Evolutionary conservation across 2,888 invertebrate genomes (phyloP).

Genomic region (Baccha elongata): DNA sequence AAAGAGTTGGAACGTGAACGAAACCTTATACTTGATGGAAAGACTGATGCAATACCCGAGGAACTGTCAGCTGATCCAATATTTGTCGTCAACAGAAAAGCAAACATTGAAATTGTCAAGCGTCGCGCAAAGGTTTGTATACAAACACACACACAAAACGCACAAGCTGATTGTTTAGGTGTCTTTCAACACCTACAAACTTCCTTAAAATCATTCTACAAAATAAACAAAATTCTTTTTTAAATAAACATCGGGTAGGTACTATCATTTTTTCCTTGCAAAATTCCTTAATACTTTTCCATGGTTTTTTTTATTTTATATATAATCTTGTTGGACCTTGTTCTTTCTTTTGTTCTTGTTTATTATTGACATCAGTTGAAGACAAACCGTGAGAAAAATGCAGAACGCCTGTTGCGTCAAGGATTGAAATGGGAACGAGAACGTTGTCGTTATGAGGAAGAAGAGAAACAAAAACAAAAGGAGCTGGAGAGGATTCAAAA

Average conservation of each 20-base stretch:
- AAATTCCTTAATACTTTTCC: constrained; percentile 21
- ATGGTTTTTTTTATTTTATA: not conserved
- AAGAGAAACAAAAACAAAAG: constrained; percentile 78
- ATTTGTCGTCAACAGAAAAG: constrained; percentile 84
- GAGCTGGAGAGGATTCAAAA: constrained; percentile 76
- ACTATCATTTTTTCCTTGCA: not conserved
- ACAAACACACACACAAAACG: not conserved
- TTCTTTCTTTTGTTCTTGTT: not conserved
- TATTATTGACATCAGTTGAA: constrained; percentile 78
- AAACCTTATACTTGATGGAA: constrained; percentile 85
- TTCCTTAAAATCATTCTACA: constrained; percentile 15
- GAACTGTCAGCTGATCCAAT: constrained; percentile 86
- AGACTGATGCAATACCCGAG: constrained; percentile 84
- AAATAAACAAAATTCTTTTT: constrained; percentile 15
- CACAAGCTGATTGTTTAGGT: not conserved
- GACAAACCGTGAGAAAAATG: constrained; percentile 81
- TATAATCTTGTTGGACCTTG: not conserved
- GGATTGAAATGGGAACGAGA: constrained; percentile 82
- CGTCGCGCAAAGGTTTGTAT: constrained; percentile 83
- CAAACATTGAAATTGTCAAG: constrained; percentile 83
- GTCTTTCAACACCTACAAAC: not conserved
- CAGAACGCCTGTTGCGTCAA: constrained; percentile 80
- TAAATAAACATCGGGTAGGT: constrained; percentile 19
- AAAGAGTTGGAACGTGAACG: constrained; percentile 86
- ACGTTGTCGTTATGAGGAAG: constrained; percentile 78